Conservation (phyloP, 1,140 invertebrate species). For the Phortica variegata region DNA sequence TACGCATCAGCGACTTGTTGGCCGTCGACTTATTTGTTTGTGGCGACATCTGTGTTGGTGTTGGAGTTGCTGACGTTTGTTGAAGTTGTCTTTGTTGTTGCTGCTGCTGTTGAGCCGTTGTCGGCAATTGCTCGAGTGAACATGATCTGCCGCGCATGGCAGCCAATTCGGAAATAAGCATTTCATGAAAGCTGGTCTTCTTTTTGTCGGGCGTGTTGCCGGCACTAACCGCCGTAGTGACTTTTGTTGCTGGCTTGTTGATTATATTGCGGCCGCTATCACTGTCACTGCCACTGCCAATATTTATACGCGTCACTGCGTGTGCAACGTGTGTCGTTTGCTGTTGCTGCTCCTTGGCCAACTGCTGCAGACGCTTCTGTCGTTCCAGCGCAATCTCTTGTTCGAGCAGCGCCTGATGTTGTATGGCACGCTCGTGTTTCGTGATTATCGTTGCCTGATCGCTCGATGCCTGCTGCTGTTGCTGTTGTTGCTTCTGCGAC, state of each 20-base stretch:
- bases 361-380: conserved; percentile 19
- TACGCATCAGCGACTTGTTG: conserved; percentile 28
- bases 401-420: conserved; percentile 40
- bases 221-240: conserved; percentile 30
- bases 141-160: conserved; percentile 51
- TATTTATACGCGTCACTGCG: conserved; percentile 34
- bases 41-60: not conserved
- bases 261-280: not conserved
- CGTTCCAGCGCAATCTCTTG: conserved; percentile 34
- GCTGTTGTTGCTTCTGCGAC: conserved; percentile 35
- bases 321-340: conserved; percentile 15
- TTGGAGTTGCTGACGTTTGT: not conserved
- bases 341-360: not conserved
- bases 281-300: conserved; percentile 16
- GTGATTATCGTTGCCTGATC: conserved; percentile 35
- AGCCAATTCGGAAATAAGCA: conserved; percentile 54
- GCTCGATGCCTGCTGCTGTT: conserved; percentile 10
- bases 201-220: conserved; percentile 46
- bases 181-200: conserved; percentile 54
- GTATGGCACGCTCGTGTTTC: conserved; percentile 46
- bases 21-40: conserved; percentile 9
- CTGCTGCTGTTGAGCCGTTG: not conserved
- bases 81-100: conserved; percentile 1
- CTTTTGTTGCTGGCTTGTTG: not conserved
- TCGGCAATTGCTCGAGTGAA: conserved; percentile 47